phyloP scores from a whole-genome alignment of 1,140 invertebrate genomes.

The Holotrichia oblita region DNA sequence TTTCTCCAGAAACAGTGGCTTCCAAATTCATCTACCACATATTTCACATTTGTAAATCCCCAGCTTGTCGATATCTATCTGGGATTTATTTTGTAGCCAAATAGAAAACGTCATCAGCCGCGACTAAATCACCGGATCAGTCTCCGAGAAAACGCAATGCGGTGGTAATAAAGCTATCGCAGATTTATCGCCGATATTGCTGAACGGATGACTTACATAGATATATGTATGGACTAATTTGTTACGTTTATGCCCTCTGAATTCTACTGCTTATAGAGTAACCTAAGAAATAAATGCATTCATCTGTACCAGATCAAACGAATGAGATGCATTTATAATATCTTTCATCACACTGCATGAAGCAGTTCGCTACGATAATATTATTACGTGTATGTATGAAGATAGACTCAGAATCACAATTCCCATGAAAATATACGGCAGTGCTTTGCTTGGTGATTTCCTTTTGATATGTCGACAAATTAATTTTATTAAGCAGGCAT shows the following conservation, averaged over 20 bases:
- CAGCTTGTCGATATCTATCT: conserved; percentile 27
- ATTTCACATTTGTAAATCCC: conserved; percentile 24
- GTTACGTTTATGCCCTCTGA: not conserved
- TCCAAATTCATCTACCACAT: not conserved
- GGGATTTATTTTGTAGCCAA: conserved; percentile 28
- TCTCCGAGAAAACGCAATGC: not conserved
- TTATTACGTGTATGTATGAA: too few species aligned
- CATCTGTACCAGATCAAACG: not conserved
- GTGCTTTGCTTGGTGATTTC: too few species aligned
- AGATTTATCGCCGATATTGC: conserved; percentile 25
- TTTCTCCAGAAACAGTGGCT: not conserved
- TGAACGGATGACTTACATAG: not conserved
- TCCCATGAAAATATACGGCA: too few species aligned
- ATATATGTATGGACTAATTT: not conserved
- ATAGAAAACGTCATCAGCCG: conserved; percentile 24
- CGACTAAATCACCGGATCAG: conserved; percentile 30
- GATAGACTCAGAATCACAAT: too few species aligned
- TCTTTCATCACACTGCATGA: too few species aligned
- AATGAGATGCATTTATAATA: not conserved
- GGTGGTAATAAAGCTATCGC: conserved; percentile 24
- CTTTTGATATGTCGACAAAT: too few species aligned
- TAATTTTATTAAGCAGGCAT: too few species aligned
- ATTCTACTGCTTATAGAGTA: not conserved
- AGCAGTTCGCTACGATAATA: too few species aligned
- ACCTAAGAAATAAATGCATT: not conserved